Conservation (phyloP, 2,797 vertebrate genomes). For the Synanceia verrucosa region DNA sequence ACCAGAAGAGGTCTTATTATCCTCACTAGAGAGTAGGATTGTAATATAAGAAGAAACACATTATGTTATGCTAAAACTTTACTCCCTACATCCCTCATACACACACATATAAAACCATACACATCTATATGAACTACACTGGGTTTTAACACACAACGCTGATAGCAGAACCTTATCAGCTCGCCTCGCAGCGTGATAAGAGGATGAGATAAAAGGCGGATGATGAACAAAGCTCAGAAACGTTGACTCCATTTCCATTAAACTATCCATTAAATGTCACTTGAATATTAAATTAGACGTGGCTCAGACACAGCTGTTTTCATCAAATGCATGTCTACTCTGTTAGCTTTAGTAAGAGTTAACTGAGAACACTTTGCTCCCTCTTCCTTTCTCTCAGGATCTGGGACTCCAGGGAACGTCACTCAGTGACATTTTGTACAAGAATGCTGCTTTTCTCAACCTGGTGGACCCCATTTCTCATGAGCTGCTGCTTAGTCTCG, state of each 20-base stretch:
- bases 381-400: constrained; percentile 78
- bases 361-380: not conserved
- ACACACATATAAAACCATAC: not conserved
- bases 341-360: not conserved
- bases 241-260: constrained; percentile 41
- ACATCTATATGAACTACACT: not conserved
- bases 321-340: not conserved
- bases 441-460: constrained; percentile 90
- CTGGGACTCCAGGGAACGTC: constrained; percentile 90
- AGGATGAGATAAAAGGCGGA: constrained; percentile 35
- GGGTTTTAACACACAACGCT: not conserved
- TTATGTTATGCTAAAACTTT: not conserved
- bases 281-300: constrained; percentile 27
- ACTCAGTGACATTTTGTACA: constrained; percentile 90
- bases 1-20: constrained; percentile 7
- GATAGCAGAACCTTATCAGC: constrained; percentile 43
- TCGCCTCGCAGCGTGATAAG: constrained; percentile 18
- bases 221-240: constrained; percentile 52
- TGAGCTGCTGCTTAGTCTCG: constrained; percentile 88
- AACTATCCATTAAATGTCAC: constrained; percentile 31
- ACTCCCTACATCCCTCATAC: not conserved
- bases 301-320: not conserved
- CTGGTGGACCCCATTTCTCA: constrained; percentile 94
- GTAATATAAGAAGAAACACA: not conserved
- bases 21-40: constrained; percentile 5